Evolutionary conservation across 2,797 vertebrate genomes (phyloP).

Genomic region (Microtus californicus): DNA sequence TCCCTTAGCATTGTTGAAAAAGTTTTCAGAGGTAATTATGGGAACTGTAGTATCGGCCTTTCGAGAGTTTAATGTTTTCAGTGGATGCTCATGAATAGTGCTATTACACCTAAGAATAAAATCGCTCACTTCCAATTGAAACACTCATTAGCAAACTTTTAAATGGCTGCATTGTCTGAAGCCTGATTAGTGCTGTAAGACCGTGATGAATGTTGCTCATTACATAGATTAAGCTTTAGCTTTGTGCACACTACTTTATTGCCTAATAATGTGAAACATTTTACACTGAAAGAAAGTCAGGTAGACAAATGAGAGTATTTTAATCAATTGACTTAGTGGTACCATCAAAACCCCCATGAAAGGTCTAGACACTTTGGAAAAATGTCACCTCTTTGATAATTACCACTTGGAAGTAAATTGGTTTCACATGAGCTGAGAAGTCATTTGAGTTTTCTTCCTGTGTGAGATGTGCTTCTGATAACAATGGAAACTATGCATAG

Average conservation of each 20-base stretch:
- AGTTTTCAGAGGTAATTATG: constrained; percentile 65
- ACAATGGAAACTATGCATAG: background rate
- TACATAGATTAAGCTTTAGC: constrained; percentile 79
- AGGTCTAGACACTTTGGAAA: constrained; percentile 67
- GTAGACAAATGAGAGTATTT: constrained; percentile 78
- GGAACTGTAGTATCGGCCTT: constrained; percentile 30
- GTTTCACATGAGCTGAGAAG: background rate
- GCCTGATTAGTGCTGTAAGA: constrained; percentile 58
- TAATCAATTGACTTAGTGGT: constrained; percentile 71
- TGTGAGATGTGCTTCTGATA: background rate
- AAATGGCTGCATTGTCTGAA: constrained; percentile 74
- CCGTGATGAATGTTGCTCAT: constrained; percentile 81
- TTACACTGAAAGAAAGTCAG: constrained; percentile 61
- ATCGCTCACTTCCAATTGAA: constrained; percentile 60
- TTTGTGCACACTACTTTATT: constrained; percentile 67
- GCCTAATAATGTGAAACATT: constrained; percentile 76
- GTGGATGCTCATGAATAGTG: constrained; percentile 48
- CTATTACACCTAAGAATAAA: constrained; percentile 71
- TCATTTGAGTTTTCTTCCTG: background rate
- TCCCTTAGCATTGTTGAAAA: constrained; percentile 3
- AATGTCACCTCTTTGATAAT: constrained; percentile 67
- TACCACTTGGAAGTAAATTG: background rate
- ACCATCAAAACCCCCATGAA: constrained; percentile 53
- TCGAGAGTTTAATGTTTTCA: constrained; percentile 38
- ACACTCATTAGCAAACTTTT: constrained; percentile 77